These are phyloP conservation scores for Drosophila parabipectinata DNA, from an alignment of 1,140 invertebrate genomes.

Conservation along the genomic window DNA sequence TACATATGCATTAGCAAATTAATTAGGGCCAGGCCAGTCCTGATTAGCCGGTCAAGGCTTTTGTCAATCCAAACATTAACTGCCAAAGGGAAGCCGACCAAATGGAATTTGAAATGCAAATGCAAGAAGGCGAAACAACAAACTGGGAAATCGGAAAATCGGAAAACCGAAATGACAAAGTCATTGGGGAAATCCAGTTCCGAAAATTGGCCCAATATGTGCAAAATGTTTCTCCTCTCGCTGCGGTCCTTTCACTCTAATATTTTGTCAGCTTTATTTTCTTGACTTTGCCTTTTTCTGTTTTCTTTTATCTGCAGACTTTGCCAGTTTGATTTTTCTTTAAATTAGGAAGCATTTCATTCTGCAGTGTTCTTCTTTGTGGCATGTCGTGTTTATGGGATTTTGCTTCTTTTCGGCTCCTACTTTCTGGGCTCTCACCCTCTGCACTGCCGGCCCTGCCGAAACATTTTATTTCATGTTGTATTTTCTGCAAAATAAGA, in stretches of 20 bases:
- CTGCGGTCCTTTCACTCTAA: not conserved
- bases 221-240: slow-evolving; percentile 19
- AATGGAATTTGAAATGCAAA: slow-evolving; percentile 77
- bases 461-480: slow-evolving; percentile 63
- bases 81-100: slow-evolving; percentile 43
- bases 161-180: slow-evolving; percentile 38
- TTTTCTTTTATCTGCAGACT: slow-evolving; percentile 3
- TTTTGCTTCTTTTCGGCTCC: slow-evolving; percentile 54
- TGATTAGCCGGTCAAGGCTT: slow-evolving; percentile 51
- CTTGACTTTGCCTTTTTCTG: slow-evolving; percentile 5
- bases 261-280: slow-evolving; percentile 39
- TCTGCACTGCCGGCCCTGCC: slow-evolving; percentile 4
- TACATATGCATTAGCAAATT: slow-evolving; percentile 68
- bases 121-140: slow-evolving; percentile 33
- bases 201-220: slow-evolving; percentile 54
- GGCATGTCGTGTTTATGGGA: slow-evolving; percentile 79
- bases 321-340: slow-evolving; percentile 23
- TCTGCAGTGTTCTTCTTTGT: slow-evolving; percentile 25
- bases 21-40: slow-evolving; percentile 51
- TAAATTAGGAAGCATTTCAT: slow-evolving; percentile 48
- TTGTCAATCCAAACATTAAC: slow-evolving; percentile 63
- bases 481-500: slow-evolving; percentile 68
- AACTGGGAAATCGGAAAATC: not conserved
- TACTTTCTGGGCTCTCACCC: slow-evolving; percentile 35
- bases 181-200: slow-evolving; percentile 73